Evolutionary conservation across 2,797 vertebrate genomes (phyloP).

Genomic region (Enteromius mattozi): DNA sequence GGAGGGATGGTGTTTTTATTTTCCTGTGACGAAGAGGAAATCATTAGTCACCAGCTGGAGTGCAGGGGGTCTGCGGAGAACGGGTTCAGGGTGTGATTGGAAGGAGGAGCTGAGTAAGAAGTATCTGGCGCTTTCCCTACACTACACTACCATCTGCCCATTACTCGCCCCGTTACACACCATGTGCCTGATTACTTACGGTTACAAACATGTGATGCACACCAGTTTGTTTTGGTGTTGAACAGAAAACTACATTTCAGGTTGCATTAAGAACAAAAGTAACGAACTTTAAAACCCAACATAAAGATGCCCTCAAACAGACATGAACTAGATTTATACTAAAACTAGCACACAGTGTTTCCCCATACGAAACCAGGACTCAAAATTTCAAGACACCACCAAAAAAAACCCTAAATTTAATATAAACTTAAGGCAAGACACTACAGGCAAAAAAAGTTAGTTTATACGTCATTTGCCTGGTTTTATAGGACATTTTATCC

Average conservation of each 20-base stretch:
- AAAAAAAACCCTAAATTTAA: not conserved
- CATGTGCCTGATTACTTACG: not conserved
- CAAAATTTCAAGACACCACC: not conserved
- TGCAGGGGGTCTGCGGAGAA: constrained; percentile 67
- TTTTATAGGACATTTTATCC: not conserved
- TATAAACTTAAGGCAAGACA: not conserved
- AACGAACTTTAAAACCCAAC: not conserved
- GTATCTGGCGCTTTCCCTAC: constrained; percentile 63
- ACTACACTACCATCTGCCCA: constrained; percentile 73
- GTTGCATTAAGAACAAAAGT: not conserved
- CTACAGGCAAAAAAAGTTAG: not conserved
- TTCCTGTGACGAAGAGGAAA: constrained; percentile 68
- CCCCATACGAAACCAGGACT: too few species aligned
- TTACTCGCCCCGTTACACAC: constrained; percentile 3
- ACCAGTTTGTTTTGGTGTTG: not conserved
- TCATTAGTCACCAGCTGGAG: constrained; percentile 73
- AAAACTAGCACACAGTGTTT: not conserved
- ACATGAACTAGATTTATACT: not conserved
- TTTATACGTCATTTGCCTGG: not conserved
- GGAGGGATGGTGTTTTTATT: constrained; percentile 30
- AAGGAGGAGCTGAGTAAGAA: constrained; percentile 60
- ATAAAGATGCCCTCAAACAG: not conserved
- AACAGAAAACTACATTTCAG: not conserved
- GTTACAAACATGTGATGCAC: not conserved
- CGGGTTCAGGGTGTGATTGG: constrained; percentile 51